Evolutionary conservation across 1,140 invertebrate genomes (phyloP).

Genomic region (Bombus polaris): DNA sequence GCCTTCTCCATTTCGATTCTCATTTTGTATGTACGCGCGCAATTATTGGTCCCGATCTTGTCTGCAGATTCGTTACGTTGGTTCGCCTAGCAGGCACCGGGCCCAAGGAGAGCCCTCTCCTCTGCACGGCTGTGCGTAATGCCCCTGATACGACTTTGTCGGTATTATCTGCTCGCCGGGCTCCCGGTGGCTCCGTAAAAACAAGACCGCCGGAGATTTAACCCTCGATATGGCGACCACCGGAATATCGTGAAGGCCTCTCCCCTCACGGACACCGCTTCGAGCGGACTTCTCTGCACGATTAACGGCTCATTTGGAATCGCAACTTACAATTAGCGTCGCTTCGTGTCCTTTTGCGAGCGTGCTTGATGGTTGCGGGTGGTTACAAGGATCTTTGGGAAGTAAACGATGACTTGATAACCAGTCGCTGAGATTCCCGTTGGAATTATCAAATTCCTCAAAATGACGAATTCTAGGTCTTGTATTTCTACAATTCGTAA

Average conservation of each 20-base stretch:
- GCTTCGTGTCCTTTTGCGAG: not conserved
- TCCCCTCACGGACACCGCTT: not conserved
- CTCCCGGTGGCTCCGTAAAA: slow-evolving; percentile 24
- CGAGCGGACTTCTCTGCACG: not conserved
- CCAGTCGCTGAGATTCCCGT: not conserved
- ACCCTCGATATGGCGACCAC: slow-evolving; percentile 42
- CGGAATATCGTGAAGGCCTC: slow-evolving; percentile 40
- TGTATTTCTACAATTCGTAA: too few species aligned
- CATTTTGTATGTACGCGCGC: slow-evolving; percentile 72
- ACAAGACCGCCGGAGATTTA: slow-evolving; percentile 31
- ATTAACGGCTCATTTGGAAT: slow-evolving; percentile 33
- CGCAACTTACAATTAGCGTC: slow-evolving; percentile 29
- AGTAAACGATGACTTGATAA: not conserved
- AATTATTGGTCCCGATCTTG: slow-evolving; percentile 72
- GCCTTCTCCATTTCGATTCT: slow-evolving; percentile 35
- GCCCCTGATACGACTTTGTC: slow-evolving; percentile 57
- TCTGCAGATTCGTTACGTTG: slow-evolving; percentile 64
- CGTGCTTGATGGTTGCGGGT: not conserved
- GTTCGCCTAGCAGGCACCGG: slow-evolving; percentile 35
- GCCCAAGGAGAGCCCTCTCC: not conserved
- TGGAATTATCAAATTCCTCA: too few species aligned
- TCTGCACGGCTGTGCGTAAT: slow-evolving; percentile 43
- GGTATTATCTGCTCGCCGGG: slow-evolving; percentile 34
- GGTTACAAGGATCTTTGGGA: not conserved
- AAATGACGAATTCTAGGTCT: too few species aligned